These are phyloP conservation scores for Ypsolopha scabrella DNA, from an alignment of 2,888 invertebrate genomes.

Conservation along the genomic window DNA sequence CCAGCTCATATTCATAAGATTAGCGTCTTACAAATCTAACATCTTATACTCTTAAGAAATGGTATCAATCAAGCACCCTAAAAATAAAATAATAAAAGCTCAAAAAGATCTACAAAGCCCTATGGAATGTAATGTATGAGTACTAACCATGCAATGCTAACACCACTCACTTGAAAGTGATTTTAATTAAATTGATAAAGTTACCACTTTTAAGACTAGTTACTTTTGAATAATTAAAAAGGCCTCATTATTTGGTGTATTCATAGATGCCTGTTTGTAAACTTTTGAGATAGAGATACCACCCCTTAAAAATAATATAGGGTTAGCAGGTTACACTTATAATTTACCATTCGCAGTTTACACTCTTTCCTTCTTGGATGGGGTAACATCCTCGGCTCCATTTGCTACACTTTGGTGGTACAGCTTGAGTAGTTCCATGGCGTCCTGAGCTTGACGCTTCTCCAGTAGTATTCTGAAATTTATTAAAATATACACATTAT, in stretches of 20 bases:
- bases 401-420: constrained; percentile 72
- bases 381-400: constrained; percentile 59
- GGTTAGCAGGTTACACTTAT: constrained; percentile 23
- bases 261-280: constrained; percentile 38
- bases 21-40: constrained; percentile 39
- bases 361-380: constrained; percentile 57
- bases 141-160: constrained; percentile 4
- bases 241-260: constrained; percentile 54
- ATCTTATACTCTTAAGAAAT: constrained; percentile 4
- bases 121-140: background rate
- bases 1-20: constrained; percentile 68
- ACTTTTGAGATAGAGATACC: constrained; percentile 57
- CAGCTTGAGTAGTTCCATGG: constrained; percentile 85
- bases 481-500: background rate
- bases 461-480: constrained; percentile 77
- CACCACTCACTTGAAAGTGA: constrained; percentile 7
- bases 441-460: constrained; percentile 88
- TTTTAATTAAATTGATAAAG: constrained; percentile 12
- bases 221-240: constrained; percentile 26
- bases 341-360: constrained; percentile 18
- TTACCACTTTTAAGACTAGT: too few species aligned
- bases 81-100: background rate
- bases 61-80: constrained; percentile 1
- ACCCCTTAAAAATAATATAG: constrained; percentile 51
- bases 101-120: too few species aligned